Base-by-base conservation (phyloP, 2,113 vertebrate species). In the Microcebus griseorufus region DNA sequence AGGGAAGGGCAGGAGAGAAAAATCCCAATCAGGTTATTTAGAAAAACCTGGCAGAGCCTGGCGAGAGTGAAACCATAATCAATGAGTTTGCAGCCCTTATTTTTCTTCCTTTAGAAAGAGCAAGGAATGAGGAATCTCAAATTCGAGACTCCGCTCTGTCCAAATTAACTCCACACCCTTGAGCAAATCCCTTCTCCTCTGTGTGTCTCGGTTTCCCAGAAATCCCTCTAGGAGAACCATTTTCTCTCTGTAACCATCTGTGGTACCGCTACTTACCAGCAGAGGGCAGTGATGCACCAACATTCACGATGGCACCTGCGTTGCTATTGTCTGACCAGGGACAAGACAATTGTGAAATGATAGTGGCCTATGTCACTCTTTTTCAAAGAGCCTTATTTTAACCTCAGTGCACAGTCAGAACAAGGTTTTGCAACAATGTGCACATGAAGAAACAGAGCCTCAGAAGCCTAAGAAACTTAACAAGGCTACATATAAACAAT, bases 211-310 rank as follows among this genome's bases (percentile, higher is more conserved):
- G 73, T 89, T 86, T 83, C 69, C 48, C 75, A 10, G 34, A 23
- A 45, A 13, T 55, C 12, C 29, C 55, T 62, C 34, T 39, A 32
- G 11, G 32, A 64, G 51, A 18, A 42, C 70, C 12, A 8, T 55
- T 18, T 73, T 39, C 22, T 48, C 34, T 64, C 27, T 22, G 27
- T 51, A 88, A 72, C 48, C 65, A 18, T 7, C 34, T n/a, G 83
- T 51, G 37, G 64, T 60, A 34, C 67, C 18, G 10, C 2, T 12
- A 0, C 22, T 10, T 67, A 75, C 94, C 98, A 97, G 95, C 92
- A 98, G 98, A 94, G 95, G 93, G 94, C 65, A 96, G 93, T 23
- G 29, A 64, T 72, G 76, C 69, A 73, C 90, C 78, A 85, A 65
- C 75, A 58, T 95, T 78, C 22, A 18, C 88, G 29, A 18, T 2